These are phyloP conservation scores for Synanthedon andrenaeformis DNA, from an alignment of 2,888 invertebrate species.

Conservation along the genomic window DNA sequence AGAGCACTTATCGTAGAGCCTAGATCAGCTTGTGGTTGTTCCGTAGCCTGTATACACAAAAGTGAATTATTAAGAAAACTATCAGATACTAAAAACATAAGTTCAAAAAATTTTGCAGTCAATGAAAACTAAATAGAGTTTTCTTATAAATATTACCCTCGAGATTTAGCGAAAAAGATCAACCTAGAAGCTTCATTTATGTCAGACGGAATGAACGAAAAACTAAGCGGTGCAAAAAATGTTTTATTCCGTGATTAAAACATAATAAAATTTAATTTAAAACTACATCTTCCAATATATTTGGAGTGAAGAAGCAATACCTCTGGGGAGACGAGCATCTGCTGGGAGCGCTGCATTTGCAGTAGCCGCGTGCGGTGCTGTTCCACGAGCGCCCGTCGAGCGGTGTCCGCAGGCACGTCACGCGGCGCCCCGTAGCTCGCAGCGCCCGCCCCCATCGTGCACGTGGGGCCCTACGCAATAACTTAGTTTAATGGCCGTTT, in stretches of 20 bases:
- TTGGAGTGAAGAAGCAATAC: slow-evolving; percentile 13
- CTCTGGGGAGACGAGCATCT: slow-evolving; percentile 77
- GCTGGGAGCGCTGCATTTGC: slow-evolving; percentile 85
- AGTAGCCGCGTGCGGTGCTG: slow-evolving; percentile 76
- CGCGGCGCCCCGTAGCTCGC: slow-evolving; percentile 15
- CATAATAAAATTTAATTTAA: too few species aligned
- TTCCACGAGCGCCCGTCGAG: slow-evolving; percentile 61
- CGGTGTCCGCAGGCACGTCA: slow-evolving; percentile 26
- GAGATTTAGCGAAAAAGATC: too few species aligned
- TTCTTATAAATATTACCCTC: too few species aligned
- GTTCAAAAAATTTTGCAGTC: too few species aligned
- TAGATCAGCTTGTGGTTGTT: slow-evolving; percentile 76
- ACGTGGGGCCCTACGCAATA: slow-evolving; percentile 6
- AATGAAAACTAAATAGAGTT: too few species aligned
- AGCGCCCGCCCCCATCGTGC: slow-evolving; percentile 8
- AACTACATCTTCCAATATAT: too few species aligned
- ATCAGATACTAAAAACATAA: slow-evolving; percentile 1
- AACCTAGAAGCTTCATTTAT: too few species aligned
- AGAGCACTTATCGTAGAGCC: slow-evolving; percentile 83
- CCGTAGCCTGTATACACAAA: slow-evolving; percentile 52
- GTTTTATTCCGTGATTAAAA: too few species aligned
- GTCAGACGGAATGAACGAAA: too few species aligned
- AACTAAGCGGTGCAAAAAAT: too few species aligned
- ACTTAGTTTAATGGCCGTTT: too few species aligned
- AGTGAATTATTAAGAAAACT: not conserved